Percentiles rank a stretch among this genome's conserved stretches.
phyloP scores from a whole-genome alignment of 2,888 invertebrate species.

The Hyposoter didymator region DNA sequence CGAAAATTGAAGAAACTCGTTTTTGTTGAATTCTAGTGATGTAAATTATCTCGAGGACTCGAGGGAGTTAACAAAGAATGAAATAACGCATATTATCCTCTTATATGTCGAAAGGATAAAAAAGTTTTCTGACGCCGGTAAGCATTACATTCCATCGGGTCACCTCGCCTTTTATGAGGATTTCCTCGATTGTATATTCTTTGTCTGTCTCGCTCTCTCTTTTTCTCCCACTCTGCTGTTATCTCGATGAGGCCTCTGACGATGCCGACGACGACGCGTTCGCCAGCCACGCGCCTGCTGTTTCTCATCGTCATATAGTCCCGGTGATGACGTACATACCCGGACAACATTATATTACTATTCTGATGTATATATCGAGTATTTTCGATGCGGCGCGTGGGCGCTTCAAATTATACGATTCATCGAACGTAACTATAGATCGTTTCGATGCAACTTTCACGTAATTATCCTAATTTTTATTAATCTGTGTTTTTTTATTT shows the following conservation, averaged over 20 bases:
- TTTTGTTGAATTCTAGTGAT: neutral
- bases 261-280: conserved; percentile 47
- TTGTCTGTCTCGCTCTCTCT: conserved; percentile 29
- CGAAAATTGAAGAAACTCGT: neutral
- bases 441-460: conserved; percentile 53
- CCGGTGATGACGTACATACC: conserved; percentile 58
- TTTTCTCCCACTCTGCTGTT: conserved; percentile 8
- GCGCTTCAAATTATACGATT: conserved; percentile 32
- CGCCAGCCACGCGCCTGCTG: conserved; percentile 54
- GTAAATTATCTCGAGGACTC: neutral
- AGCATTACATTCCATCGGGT: conserved; percentile 58
- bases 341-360: conserved; percentile 10
- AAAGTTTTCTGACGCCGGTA: conserved; percentile 39
- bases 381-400: conserved; percentile 54
- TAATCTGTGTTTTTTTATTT: neutral
- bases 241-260: conserved; percentile 68
- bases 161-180: conserved; percentile 74
- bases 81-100: conserved; percentile 33
- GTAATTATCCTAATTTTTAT: conserved; percentile 12
- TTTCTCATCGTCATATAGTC: conserved; percentile 57
- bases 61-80: neutral
- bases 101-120: conserved; percentile 44
- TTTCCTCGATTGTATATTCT: conserved; percentile 71
- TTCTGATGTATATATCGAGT: conserved; percentile 12
- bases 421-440: conserved; percentile 38